Conservation (phyloP, 2,113 vertebrate species). For the Hypocryptadius cinnamomeus region DNA sequence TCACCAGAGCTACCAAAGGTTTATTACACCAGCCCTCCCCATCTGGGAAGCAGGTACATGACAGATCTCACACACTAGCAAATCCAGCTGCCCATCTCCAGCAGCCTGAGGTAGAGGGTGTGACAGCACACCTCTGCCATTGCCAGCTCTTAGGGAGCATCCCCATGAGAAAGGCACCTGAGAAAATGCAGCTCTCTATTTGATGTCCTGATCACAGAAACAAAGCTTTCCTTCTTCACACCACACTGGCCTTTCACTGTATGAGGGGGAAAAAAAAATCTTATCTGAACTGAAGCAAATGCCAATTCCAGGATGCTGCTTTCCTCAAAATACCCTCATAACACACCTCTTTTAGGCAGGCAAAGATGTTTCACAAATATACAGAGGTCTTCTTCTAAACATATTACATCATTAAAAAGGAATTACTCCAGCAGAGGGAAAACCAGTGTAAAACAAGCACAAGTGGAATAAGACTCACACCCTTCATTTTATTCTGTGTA, state of each 20-base stretch:
- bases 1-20: neutral
- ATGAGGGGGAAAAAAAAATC: fast-evolving
- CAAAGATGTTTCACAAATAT: neutral
- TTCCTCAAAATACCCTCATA: neutral
- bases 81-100: neutral
- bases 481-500: neutral
- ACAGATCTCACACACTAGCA: neutral
- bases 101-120: neutral
- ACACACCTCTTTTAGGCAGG: neutral
- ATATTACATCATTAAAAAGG: neutral
- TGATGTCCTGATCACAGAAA: neutral
- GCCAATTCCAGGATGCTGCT: neutral
- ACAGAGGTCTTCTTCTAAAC: neutral
- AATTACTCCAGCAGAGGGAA: neutral
- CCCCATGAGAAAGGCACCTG: neutral
- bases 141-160: neutral
- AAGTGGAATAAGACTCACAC: neutral
- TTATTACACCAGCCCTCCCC: neutral
- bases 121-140: neutral
- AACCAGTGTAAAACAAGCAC: neutral
- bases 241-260: neutral
- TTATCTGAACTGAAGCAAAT: neutral
- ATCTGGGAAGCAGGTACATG: neutral
- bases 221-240: neutral
- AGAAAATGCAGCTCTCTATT: neutral